phyloP scores from a whole-genome alignment of 1,140 invertebrate species.

The Listronotus bonariensis region DNA sequence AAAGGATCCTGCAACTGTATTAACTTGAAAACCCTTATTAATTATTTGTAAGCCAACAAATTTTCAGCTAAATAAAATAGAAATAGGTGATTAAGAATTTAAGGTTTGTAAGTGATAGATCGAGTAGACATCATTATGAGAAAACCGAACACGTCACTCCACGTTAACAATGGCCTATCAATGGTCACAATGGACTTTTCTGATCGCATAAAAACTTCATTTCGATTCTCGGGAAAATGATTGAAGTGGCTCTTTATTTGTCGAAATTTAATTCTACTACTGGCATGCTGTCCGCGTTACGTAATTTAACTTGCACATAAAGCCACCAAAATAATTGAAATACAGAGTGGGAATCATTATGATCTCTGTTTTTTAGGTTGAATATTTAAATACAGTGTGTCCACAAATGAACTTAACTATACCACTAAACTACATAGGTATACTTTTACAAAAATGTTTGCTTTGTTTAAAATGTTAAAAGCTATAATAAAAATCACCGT shows the following conservation, averaged over 20 bases:
- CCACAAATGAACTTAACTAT: no score
- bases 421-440: no score
- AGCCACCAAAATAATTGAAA: no score
- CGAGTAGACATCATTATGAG: constrained; percentile 45
- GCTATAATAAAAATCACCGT: no score
- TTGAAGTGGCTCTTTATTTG: constrained; percentile 24
- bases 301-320: no score
- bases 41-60: constrained; percentile 11
- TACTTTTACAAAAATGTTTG: no score
- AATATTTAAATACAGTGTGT: no score
- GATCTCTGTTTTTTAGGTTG: no score
- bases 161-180: constrained; percentile 36
- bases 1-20: no score
- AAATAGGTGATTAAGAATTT: constrained; percentile 45
- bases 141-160: constrained; percentile 44
- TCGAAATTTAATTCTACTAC: constrained; percentile 18
- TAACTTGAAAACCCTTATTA: constrained; percentile 10
- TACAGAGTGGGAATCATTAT: no score
- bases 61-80: constrained; percentile 31
- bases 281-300: background rate
- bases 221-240: constrained; percentile 26
- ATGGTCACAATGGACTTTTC: constrained; percentile 42
- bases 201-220: constrained; percentile 41
- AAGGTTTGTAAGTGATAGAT: constrained; percentile 43
- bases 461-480: no score